Percentiles rank a stretch among this genome's conserved stretches.
Evolutionary conservation across 2,888 invertebrate species (phyloP).

Genomic region (Teleogryllus oceanicus): DNA sequence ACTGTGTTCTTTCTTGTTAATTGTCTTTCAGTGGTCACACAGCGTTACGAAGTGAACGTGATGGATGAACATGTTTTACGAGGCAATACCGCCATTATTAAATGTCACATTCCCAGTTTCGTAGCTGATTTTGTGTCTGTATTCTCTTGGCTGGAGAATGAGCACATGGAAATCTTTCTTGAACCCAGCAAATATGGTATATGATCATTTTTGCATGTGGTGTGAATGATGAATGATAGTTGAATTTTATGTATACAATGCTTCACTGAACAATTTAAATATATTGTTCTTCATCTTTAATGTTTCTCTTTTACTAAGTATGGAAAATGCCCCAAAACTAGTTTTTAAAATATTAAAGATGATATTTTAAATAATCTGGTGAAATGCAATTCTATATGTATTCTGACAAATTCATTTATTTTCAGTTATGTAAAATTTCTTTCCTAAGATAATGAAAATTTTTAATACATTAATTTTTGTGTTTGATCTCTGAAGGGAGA

Average conservation of each 20-base stretch:
- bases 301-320: no score
- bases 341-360: no score
- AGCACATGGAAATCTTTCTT: conserved; percentile 58
- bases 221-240: background rate
- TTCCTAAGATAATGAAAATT: no score
- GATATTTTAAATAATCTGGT: no score
- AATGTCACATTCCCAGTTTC: conserved; percentile 91
- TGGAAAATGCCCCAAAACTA: no score
- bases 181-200: conserved; percentile 48
- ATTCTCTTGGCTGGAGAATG: conserved; percentile 81
- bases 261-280: background rate
- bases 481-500: no score
- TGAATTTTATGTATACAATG: background rate
- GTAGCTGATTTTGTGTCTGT: conserved; percentile 86
- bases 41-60: conserved; percentile 84
- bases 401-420: no score
- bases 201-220: conserved; percentile 23
- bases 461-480: no score
- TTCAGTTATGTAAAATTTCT: no score
- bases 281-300: no score
- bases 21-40: conserved; percentile 76
- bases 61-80: conserved; percentile 89
- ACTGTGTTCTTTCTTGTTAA: conserved; percentile 22
- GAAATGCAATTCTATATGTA: no score
- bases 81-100: conserved; percentile 86